Percentiles rank a stretch among this genome's conserved stretches.
These are phyloP conservation scores for Drosophila neocordata DNA, from an alignment of 1,140 invertebrate species.

Conservation along the genomic window DNA sequence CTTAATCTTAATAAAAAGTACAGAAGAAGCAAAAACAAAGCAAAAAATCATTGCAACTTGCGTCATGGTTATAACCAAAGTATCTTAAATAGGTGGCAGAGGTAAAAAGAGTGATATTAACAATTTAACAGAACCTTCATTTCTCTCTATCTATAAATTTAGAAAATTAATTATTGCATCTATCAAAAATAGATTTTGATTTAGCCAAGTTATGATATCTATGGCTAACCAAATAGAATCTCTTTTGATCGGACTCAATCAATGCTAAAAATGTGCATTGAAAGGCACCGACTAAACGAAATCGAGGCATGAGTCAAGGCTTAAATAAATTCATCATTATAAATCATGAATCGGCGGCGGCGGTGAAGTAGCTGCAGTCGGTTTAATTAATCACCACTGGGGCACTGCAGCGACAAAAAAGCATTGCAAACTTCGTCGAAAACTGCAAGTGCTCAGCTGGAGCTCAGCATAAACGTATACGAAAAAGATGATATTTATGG, in stretches of 20 bases:
- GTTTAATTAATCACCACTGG: constrained; percentile 73
- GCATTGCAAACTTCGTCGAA: constrained; percentile 3
- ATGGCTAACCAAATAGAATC: background rate
- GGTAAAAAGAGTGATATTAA: too few species aligned
- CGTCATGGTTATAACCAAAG: background rate
- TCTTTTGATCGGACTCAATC: constrained; percentile 23
- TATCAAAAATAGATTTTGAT: too few species aligned
- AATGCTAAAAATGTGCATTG: constrained; percentile 52
- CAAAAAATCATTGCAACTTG: background rate
- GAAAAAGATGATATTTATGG: constrained; percentile 82
- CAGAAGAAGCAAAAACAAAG: background rate
- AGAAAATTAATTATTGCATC: too few species aligned
- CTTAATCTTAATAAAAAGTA: constrained; percentile 6
- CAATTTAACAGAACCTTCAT: too few species aligned
- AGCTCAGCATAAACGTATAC: constrained; percentile 49
- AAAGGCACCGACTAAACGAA: constrained; percentile 59
- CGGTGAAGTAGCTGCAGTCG: constrained; percentile 37
- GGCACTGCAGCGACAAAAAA: constrained; percentile 51
- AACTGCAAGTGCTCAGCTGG: constrained; percentile 71
- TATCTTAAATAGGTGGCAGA: background rate
- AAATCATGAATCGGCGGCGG: constrained; percentile 63
- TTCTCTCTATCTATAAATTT: too few species aligned
- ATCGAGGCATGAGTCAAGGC: constrained; percentile 53
- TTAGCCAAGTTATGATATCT: background rate
- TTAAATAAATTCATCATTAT: constrained; percentile 82